phyloP scores from a whole-genome alignment of 2,113 vertebrate species.

The Dinomys branickii region DNA sequence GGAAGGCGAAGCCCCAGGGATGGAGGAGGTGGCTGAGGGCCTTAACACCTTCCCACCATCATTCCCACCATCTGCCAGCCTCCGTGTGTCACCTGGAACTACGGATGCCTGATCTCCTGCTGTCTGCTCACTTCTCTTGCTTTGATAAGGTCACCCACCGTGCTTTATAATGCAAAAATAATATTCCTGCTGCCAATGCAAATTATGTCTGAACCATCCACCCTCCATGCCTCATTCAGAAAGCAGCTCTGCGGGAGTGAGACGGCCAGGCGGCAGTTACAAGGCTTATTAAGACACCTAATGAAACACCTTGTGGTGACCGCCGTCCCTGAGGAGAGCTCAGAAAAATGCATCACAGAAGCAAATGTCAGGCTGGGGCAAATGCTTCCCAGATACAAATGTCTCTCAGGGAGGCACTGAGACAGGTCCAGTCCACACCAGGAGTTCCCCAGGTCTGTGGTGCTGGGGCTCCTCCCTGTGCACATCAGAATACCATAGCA shows the following conservation, averaged over 20 bases:
- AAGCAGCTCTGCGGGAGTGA: slow-evolving; percentile 62
- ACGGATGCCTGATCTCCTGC: neutral
- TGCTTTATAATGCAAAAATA: slow-evolving; percentile 76
- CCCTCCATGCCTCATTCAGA: slow-evolving; percentile 36
- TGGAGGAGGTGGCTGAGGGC: neutral
- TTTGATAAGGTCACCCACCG: slow-evolving; percentile 66
- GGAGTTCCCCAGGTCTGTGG: neutral
- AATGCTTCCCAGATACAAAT: slow-evolving; percentile 44
- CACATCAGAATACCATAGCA: neutral
- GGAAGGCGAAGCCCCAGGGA: neutral
- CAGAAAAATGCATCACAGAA: slow-evolving; percentile 57
- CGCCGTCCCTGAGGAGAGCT: neutral
- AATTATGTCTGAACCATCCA: slow-evolving; percentile 67
- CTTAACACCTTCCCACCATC: neutral
- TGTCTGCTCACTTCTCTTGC: slow-evolving; percentile 32
- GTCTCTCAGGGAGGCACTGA: neutral
- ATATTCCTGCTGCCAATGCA: slow-evolving; percentile 75
- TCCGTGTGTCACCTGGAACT: neutral
- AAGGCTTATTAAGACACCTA: slow-evolving; percentile 76
- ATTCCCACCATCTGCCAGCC: neutral
- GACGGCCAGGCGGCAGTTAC: neutral
- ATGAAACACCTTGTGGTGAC: slow-evolving; percentile 75
- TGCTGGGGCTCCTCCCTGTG: neutral
- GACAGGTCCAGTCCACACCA: neutral
- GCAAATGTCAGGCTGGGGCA: slow-evolving; percentile 59